A percentile compares a stretch with the other conserved stretches of the same genome.
These are phyloP conservation scores for Urocitellus parryii DNA, from an alignment of 2,113 vertebrate genomes.

Conservation along the genomic window DNA sequence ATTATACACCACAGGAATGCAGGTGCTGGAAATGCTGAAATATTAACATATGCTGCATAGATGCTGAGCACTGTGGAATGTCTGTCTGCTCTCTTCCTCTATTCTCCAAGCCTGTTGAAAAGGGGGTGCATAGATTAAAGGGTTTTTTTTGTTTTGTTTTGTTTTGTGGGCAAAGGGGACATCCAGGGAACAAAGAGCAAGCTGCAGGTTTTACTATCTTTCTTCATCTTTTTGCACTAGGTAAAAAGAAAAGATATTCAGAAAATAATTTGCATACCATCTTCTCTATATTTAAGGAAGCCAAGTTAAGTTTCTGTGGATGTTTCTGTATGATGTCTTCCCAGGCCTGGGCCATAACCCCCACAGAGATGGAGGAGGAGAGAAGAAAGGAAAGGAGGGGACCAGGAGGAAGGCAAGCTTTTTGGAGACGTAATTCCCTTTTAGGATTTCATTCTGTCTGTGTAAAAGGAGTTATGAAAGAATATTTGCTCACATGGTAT, in stretches of 20 bases:
- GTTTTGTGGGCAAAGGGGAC: background rate
- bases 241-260: constrained; percentile 33
- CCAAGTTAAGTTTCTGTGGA: background rate
- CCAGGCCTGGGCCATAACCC: background rate
- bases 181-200: background rate
- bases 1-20: background rate
- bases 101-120: background rate
- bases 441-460: background rate
- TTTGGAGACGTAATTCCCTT: background rate
- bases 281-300: background rate
- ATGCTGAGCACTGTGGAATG: background rate
- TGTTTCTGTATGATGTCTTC: background rate
- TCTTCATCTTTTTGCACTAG: constrained; percentile 37
- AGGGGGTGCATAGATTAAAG: background rate
- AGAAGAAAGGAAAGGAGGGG: background rate
- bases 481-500: background rate
- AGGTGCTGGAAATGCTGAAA: background rate
- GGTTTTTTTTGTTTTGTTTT: too few relatives aligned
- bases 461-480: background rate
- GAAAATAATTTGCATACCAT: background rate
- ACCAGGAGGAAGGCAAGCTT: background rate
- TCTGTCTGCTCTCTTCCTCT: constrained; percentile 28
- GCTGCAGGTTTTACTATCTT: background rate
- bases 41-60: background rate
- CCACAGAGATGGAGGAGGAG: background rate